Evolutionary conservation across 2,888 invertebrate species (phyloP).

Genomic region (Drosophila rellima): DNA sequence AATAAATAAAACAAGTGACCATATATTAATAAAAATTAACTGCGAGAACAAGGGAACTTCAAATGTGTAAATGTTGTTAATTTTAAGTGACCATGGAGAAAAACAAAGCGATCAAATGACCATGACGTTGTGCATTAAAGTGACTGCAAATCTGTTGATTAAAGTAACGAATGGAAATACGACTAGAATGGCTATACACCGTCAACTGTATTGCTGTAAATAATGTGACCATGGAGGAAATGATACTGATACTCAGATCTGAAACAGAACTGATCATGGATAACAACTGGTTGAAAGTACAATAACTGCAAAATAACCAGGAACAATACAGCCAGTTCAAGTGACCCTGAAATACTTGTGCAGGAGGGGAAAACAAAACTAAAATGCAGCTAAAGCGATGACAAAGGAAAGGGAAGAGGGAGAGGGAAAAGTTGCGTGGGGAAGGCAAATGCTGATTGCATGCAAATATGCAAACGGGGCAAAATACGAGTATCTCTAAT

Average conservation of each 20-base stretch:
- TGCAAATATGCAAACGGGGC: constrained; percentile 20
- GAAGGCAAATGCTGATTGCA: neutral
- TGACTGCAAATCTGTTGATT: constrained; percentile 10
- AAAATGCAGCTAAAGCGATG: neutral
- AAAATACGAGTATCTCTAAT: constrained; percentile 8
- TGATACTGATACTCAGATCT: neutral
- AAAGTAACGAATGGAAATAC: neutral
- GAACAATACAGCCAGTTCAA: neutral
- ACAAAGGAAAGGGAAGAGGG: neutral
- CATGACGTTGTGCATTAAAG: constrained; percentile 6
- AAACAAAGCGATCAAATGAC: constrained; percentile 2
- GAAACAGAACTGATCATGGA: constrained; percentile 6
- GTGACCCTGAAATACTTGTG: constrained; percentile 5
- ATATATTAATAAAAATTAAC: neutral
- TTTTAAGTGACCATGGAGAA: constrained; percentile 4
- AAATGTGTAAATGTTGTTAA: neutral
- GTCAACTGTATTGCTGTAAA: constrained; percentile 8
- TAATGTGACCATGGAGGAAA: constrained; percentile 12
- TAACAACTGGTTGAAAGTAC: constrained; percentile 2
- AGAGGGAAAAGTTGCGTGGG: neutral
- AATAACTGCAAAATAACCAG: neutral
- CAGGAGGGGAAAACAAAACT: neutral
- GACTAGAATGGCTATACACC: neutral
- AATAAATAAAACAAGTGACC: neutral
- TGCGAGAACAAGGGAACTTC: neutral